Percentiles rank a stretch among this genome's conserved stretches.
phyloP scores from a whole-genome alignment of 2,113 vertebrate genomes.

The Carassius auratus region DNA sequence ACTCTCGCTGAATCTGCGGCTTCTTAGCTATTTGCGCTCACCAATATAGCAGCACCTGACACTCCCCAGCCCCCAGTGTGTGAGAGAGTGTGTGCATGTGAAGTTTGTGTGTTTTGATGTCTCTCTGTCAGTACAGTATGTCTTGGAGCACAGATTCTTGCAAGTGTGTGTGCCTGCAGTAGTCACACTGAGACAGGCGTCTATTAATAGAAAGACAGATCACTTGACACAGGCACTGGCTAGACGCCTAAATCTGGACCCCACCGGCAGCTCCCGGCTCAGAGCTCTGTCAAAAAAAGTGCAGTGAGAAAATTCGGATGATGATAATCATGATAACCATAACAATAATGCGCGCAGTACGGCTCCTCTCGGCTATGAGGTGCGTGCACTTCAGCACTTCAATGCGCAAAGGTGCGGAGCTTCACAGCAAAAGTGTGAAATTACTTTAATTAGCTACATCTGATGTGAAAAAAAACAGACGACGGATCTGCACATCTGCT shows the following conservation, averaged over 20 bases:
- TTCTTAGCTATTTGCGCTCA: slow-evolving; percentile 54
- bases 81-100: neutral
- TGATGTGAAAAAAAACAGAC: slow-evolving; percentile 27
- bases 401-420: slow-evolving; percentile 21
- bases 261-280: slow-evolving; percentile 35
- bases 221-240: slow-evolving; percentile 55
- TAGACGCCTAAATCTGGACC: slow-evolving; percentile 48
- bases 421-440: slow-evolving; percentile 52
- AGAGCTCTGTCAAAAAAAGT: slow-evolving; percentile 40
- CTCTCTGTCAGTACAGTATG: slow-evolving; percentile 55
- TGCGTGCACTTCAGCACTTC: slow-evolving; percentile 10
- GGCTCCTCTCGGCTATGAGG: neutral
- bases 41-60: slow-evolving; percentile 57
- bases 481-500: slow-evolving; percentile 13
- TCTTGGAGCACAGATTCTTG: slow-evolving; percentile 52
- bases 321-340: neutral
- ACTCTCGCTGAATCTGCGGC: slow-evolving; percentile 46
- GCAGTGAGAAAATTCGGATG: slow-evolving; percentile 12
- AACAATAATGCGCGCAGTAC: neutral
- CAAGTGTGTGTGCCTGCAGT: slow-evolving; percentile 65
- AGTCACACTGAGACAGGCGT: slow-evolving; percentile 64
- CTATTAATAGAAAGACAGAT: slow-evolving; percentile 61
- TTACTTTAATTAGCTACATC: slow-evolving; percentile 56
- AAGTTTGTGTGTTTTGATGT: slow-evolving; percentile 33
- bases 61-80: slow-evolving; percentile 21